Evolutionary conservation across 2,797 vertebrate genomes (phyloP).

Genomic region (Rhinichthys osculus): DNA sequence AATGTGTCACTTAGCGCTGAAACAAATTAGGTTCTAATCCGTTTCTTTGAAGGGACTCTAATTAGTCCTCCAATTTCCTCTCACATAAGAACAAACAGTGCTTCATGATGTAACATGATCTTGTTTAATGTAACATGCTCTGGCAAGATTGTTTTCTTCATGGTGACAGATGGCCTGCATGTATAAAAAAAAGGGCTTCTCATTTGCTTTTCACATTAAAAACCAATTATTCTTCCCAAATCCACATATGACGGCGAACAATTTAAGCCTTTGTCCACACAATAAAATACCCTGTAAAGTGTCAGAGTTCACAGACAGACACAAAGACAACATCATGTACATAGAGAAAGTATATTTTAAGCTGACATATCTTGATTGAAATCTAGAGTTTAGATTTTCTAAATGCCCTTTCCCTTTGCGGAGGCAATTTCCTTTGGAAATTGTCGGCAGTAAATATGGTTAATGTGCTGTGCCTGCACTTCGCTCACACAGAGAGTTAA

Average conservation of each 20-base stretch:
- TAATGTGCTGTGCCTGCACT: conserved; percentile 84
- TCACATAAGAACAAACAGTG: conserved; percentile 44
- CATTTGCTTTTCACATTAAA: conserved; percentile 52
- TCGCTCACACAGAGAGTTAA: conserved; percentile 73
- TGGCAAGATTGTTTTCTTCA: conserved; percentile 52
- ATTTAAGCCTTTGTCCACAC: conserved; percentile 3
- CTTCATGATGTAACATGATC: conserved; percentile 54
- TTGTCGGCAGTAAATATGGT: conserved; percentile 88
- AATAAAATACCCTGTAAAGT: conserved; percentile 39
- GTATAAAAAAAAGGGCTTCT: conserved; percentile 17
- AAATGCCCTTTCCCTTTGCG: conserved; percentile 66
- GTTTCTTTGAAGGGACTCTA: conserved; percentile 41
- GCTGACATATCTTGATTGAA: conserved; percentile 68
- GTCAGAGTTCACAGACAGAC: conserved; percentile 32
- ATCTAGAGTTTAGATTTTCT: conserved; percentile 70
- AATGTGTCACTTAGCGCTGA: conserved; percentile 46
- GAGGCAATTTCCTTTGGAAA: conserved; percentile 83
- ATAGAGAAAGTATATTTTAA: conserved; percentile 33
- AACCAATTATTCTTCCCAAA: conserved; percentile 53
- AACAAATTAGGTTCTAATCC: conserved; percentile 49
- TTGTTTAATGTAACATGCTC: conserved; percentile 51
- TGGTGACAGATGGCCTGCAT: conserved; percentile 46
- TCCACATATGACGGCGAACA: neutral
- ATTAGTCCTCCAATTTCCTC: conserved; percentile 53
- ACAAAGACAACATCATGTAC: conserved; percentile 35